Evolutionary conservation across 2,797 vertebrate species (phyloP).

Genomic region (Galaxias olidus): DNA sequence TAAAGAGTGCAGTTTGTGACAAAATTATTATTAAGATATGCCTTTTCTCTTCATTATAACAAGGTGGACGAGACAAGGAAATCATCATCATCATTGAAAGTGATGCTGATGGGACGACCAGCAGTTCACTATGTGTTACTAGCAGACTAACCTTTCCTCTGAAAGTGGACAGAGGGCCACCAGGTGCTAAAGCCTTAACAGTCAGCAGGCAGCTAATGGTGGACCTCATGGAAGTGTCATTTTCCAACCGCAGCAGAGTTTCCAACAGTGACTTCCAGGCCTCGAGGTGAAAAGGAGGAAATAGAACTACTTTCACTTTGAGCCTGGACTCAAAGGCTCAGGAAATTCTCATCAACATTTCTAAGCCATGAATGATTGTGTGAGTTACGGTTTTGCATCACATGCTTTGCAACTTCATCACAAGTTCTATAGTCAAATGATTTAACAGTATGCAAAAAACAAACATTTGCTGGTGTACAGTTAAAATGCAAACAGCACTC

Average conservation of each 20-base stretch:
- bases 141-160: slow-evolving; percentile 54
- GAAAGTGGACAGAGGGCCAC: slow-evolving; percentile 64
- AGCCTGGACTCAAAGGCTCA: slow-evolving; percentile 34
- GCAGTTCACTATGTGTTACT: slow-evolving; percentile 62
- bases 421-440: slow-evolving; percentile 27
- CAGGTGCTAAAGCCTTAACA: slow-evolving; percentile 45
- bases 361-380: slow-evolving; percentile 26
- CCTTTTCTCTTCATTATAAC: slow-evolving; percentile 46
- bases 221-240: slow-evolving; percentile 59
- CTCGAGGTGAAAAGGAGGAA: slow-evolving; percentile 27
- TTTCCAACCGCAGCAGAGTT: slow-evolving; percentile 65
- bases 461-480: slow-evolving; percentile 53
- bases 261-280: slow-evolving; percentile 54
- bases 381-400: slow-evolving; percentile 31
- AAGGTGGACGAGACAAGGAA: slow-evolving; percentile 25
- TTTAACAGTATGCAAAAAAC: slow-evolving; percentile 38
- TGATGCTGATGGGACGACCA: slow-evolving; percentile 47
- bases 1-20: slow-evolving; percentile 86
- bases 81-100: too few species aligned
- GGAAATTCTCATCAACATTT: slow-evolving; percentile 47
- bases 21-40: slow-evolving; percentile 81
- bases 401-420: background rate
- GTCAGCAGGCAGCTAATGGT: slow-evolving; percentile 57
- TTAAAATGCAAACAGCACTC: slow-evolving; percentile 32
- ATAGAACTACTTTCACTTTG: slow-evolving; percentile 41